These are phyloP conservation scores for Pimephales promelas DNA, from an alignment of 2,113 vertebrate species.

Conservation along the genomic window DNA sequence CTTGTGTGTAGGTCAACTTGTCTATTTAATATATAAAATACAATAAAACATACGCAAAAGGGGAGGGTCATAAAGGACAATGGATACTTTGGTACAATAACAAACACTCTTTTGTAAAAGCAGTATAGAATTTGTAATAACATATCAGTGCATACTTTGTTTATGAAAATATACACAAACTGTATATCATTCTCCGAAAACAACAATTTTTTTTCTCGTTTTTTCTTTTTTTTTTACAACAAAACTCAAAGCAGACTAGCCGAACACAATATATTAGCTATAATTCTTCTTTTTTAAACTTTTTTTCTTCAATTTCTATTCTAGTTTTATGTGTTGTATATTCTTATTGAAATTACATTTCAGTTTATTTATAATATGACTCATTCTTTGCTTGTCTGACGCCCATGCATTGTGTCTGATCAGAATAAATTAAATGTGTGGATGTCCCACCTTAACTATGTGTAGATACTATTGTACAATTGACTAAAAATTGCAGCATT, in stretches of 20 bases:
- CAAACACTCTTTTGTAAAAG: constrained; percentile 92
- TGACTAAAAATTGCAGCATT: constrained; percentile 95
- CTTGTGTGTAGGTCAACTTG: constrained; percentile 78
- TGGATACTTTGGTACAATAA: constrained; percentile 92
- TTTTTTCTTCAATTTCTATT: constrained; percentile 73
- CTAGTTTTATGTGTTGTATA: constrained; percentile 79
- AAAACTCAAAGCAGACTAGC: constrained; percentile 86
- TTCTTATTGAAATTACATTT: constrained; percentile 81
- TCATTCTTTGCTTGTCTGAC: constrained; percentile 75
- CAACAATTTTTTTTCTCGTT: constrained; percentile 72
- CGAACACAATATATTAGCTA: constrained; percentile 96
- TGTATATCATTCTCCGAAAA: constrained; percentile 93
- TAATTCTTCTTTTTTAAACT: constrained; percentile 77
- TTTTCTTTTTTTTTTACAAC: constrained; percentile 74
- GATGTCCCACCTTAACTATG: constrained; percentile 60
- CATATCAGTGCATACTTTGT: constrained; percentile 96
- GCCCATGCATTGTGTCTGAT: constrained; percentile 85
- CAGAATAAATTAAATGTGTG: constrained; percentile 87
- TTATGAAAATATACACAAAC: constrained; percentile 96
- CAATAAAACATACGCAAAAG: constrained; percentile 84
- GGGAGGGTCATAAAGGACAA: constrained; percentile 81
- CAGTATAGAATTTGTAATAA: constrained; percentile 91
- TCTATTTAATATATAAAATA: constrained; percentile 89
- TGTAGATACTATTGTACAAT: constrained; percentile 82
- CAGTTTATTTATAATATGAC: constrained; percentile 76